A percentile compares a stretch with the other conserved stretches of the same genome.
Conservation (phyloP, 2,888 invertebrate genomes). For the Andrena haemorrhoa region DNA sequence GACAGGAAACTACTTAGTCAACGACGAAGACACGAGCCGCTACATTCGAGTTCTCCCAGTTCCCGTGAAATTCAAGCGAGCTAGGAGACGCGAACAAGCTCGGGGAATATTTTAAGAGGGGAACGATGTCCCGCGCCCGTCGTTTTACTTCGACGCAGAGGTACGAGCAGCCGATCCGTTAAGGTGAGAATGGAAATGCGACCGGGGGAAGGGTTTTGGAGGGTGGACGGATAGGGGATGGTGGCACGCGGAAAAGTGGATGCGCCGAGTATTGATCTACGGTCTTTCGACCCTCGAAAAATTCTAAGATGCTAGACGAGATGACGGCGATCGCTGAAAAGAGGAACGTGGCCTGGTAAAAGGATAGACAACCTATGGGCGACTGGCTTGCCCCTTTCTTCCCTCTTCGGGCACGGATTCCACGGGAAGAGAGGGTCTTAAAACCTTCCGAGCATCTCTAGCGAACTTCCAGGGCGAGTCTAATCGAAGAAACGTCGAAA, state of each 20-base stretch:
- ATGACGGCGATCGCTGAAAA: conserved; percentile 29
- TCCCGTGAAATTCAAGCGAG: too few relatives aligned
- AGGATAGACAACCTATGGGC: background rate
- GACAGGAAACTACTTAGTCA: too few relatives aligned
- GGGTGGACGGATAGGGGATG: background rate
- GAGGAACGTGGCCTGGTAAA: conserved; percentile 12
- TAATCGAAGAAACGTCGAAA: too few relatives aligned
- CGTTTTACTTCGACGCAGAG: conserved; percentile 9
- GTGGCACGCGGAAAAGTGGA: conserved; percentile 24
- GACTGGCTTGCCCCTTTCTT: too few relatives aligned
- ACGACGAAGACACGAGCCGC: too few relatives aligned
- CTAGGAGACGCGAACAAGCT: too few relatives aligned
- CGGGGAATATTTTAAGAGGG: background rate
- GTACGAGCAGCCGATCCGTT: conserved; percentile 21
- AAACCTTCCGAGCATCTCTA: too few relatives aligned
- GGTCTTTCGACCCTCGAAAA: conserved; percentile 15
- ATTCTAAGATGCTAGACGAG: conserved; percentile 28
- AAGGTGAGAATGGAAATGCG: conserved; percentile 34
- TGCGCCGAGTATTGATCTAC: conserved; percentile 60
- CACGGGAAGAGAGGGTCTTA: too few relatives aligned
- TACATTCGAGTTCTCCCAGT: too few relatives aligned
- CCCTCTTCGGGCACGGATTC: too few relatives aligned
- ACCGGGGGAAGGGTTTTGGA: too few relatives aligned
- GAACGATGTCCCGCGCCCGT: background rate
- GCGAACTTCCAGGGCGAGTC: too few relatives aligned